Evolutionary conservation across 2,113 vertebrate genomes (phyloP), one percentile per base, ranked within the genome.

Genomic region (Perca fluviatilis): DNA sequence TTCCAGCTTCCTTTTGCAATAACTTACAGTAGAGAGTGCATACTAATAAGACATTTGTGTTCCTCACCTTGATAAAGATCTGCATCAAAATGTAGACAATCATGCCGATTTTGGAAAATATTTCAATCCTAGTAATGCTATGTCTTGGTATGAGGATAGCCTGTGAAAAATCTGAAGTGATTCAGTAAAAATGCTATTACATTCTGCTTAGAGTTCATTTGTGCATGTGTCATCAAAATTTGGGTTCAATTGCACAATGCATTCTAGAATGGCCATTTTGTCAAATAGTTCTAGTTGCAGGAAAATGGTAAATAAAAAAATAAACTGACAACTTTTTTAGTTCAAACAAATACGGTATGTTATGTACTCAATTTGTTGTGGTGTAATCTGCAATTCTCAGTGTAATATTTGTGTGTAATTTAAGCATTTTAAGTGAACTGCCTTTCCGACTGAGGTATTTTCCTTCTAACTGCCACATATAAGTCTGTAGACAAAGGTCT

Each of bases 391-490:
- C 67, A 15, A 73, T 82, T 78, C 1, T 83, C 62, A 2, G 14
- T 81, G 85, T 78, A 65, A 74, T 62, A 12, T 33, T 53, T 61
- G 30, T 57, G 71, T 54, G 71, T 57, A 67, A 6, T 33, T 33
- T 33, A 71, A 27, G 25, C 43, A 19, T 40, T 85, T 63, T 19
- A 66, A 54, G 88, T 84, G 53, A 70, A 80, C 65, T 75, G 25
- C 61, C 53, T 72, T 47, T 67, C 46, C 58, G 30, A 46, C 10
- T 30, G 66, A 74, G n/a, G 46, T 69, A 27, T 65, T 91, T 93
- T 82, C 47, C 23, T 16, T 33, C 21, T 71, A 82, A 67, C 74
- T 82, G 77, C 75, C 80, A 74, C 67, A 66, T 70, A 56, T 54
- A 46, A 16, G 25, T 64, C 27, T 40, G 15, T 5, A 18, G 50